A percentile compares a stretch with the other conserved stretches of the same genome.
phyloP scores from a whole-genome alignment of 1,140 invertebrate genomes.

The Drosophila pseudoananassae region DNA sequence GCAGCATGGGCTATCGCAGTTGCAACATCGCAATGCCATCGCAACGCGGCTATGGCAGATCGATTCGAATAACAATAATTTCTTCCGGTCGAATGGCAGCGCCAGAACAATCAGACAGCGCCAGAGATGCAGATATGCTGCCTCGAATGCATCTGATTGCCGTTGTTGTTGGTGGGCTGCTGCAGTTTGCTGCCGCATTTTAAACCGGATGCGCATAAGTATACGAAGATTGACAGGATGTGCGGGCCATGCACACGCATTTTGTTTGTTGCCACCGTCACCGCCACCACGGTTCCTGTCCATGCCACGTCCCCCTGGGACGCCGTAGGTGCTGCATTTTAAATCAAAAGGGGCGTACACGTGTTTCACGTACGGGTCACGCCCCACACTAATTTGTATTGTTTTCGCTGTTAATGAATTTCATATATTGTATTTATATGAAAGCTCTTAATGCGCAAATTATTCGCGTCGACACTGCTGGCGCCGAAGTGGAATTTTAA shows the following conservation, averaged over 20 bases:
- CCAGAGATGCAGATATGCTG: constrained; percentile 37
- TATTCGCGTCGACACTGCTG: constrained; percentile 25
- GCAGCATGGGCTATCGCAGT: constrained; percentile 58
- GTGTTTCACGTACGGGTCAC: constrained; percentile 22
- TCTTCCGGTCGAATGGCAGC: constrained; percentile 74
- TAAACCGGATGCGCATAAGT: constrained; percentile 78
- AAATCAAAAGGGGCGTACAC: constrained; percentile 20
- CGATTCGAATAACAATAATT: constrained; percentile 83
- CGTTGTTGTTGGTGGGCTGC: constrained; percentile 6
- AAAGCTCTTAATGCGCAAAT: constrained; percentile 31
- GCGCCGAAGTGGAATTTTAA: constrained; percentile 3
- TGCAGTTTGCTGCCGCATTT: constrained; percentile 43
- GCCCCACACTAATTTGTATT: constrained; percentile 44
- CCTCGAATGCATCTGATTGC: constrained; percentile 44
- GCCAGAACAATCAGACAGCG: constrained; percentile 39
- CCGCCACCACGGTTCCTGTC: constrained; percentile 4
- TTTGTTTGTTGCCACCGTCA: constrained; percentile 47
- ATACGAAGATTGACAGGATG: constrained; percentile 78
- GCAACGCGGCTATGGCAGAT: constrained; percentile 53
- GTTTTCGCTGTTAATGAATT: constrained; percentile 48
- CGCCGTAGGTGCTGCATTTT: constrained; percentile 2
- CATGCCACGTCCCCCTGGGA: not conserved
- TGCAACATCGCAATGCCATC: constrained; percentile 42
- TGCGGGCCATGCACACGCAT: constrained; percentile 69
- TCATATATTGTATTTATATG: constrained; percentile 27